Percentiles rank a stretch among this genome's conserved stretches.
Conservation (phyloP, 2,797 vertebrate genomes). For the Phalloptychus januarius region DNA sequence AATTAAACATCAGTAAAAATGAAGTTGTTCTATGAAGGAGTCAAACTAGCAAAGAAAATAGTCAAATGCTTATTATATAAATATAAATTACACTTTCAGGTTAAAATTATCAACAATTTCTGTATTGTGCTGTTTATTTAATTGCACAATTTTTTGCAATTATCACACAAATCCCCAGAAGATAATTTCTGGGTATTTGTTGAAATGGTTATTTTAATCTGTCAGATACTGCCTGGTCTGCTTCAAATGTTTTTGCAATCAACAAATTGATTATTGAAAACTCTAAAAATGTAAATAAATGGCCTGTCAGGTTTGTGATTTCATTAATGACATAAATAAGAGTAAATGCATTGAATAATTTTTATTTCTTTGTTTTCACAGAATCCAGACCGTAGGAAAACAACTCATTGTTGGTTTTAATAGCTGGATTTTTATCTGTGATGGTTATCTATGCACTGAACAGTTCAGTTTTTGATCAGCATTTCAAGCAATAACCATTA, state of each 20-base stretch:
- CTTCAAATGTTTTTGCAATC: background rate
- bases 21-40: background rate
- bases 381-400: background rate
- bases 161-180: too few species aligned
- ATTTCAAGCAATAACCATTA: background rate
- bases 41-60: background rate
- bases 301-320: background rate
- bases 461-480: background rate
- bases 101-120: background rate
- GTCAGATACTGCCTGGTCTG: background rate
- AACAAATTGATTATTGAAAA: background rate
- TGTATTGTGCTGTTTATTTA: background rate
- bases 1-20: background rate
- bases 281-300: background rate
- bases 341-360: background rate
- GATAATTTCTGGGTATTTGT: background rate
- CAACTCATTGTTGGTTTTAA: constrained; percentile 10
- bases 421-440: constrained; percentile 19
- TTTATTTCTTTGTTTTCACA: constrained; percentile 28
- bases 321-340: background rate
- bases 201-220: background rate
- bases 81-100: background rate
- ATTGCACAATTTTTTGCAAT: too few species aligned
- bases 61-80: background rate
- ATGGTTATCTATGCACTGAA: constrained; percentile 39